phyloP scores from a whole-genome alignment of 2,888 invertebrate species.

The Dryadula phaetusa region DNA sequence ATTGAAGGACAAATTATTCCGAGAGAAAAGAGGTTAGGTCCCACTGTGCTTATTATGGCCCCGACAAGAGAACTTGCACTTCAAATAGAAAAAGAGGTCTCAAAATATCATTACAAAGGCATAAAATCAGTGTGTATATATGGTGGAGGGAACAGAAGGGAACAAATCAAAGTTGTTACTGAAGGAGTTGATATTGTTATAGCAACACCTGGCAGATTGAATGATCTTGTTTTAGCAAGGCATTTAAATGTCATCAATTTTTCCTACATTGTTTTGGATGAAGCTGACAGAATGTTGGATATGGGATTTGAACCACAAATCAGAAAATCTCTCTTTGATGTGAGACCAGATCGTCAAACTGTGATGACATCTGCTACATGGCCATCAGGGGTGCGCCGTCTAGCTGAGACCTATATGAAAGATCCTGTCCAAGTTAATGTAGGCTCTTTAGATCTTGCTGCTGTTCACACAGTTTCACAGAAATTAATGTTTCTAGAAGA shows the following conservation, averaged over 20 bases:
- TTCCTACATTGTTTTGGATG: slow-evolving; percentile 96
- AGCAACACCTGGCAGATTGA: slow-evolving; percentile 96
- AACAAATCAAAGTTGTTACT: slow-evolving; percentile 89
- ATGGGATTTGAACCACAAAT: slow-evolving; percentile 96
- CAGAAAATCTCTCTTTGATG: slow-evolving; percentile 90
- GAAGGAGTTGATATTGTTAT: slow-evolving; percentile 97
- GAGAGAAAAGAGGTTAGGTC: slow-evolving; percentile 89
- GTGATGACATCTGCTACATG: slow-evolving; percentile 99
- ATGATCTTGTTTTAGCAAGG: slow-evolving; percentile 91
- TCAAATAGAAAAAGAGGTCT: slow-evolving; percentile 96
- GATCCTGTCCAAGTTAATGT: slow-evolving; percentile 96
- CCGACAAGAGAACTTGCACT: slow-evolving; percentile 97
- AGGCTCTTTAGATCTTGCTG: slow-evolving; percentile 94
- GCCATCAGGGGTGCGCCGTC: slow-evolving; percentile 93
- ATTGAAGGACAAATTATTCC: slow-evolving; percentile 94
- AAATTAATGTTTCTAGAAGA: slow-evolving; percentile 90
- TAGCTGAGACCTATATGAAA: slow-evolving; percentile 94
- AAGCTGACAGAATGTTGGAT: slow-evolving; percentile 95
- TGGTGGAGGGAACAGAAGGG: slow-evolving; percentile 93
- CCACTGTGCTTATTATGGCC: slow-evolving; percentile 94
- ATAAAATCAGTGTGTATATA: slow-evolving; percentile 96
- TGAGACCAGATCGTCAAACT: slow-evolving; percentile 96
- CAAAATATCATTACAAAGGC: slow-evolving; percentile 94
- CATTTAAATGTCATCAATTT: slow-evolving; percentile 90
- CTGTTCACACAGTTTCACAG: slow-evolving; percentile 94